Conservation (phyloP, 2,888 invertebrate genomes). For the Beris chalybata region DNA sequence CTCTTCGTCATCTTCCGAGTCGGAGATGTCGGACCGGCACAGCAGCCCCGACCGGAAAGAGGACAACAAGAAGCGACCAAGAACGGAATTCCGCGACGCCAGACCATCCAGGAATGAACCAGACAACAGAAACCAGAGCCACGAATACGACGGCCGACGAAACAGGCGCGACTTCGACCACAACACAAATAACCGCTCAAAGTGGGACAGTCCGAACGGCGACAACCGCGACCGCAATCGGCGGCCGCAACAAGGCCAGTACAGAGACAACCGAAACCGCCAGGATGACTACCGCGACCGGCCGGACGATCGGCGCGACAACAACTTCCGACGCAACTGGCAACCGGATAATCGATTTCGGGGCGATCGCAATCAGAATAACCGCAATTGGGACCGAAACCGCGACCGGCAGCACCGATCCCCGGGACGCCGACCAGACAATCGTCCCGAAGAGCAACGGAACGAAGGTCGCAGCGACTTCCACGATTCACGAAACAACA, state of each 20-base stretch:
- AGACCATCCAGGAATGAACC: neutral
- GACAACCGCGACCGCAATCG: constrained; percentile 25
- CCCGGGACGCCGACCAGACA: neutral
- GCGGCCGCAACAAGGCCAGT: constrained; percentile 20
- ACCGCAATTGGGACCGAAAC: constrained; percentile 7
- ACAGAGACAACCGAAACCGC: constrained; percentile 24
- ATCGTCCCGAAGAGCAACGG: constrained; percentile 33
- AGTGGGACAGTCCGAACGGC: constrained; percentile 48
- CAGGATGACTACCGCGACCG: constrained; percentile 8
- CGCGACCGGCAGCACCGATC: constrained; percentile 1
- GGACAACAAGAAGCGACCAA: neutral
- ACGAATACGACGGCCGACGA: neutral
- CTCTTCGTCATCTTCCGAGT: constrained; percentile 18
- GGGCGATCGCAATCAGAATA: constrained; percentile 2
- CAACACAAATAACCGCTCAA: constrained; percentile 43
- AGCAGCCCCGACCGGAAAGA: neutral
- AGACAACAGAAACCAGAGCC: constrained; percentile 3
- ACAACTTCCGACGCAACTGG: constrained; percentile 21
- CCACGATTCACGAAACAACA: constrained; percentile 10
- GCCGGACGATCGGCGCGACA: neutral
- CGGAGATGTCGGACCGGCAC: neutral
- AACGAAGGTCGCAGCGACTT: constrained; percentile 35
- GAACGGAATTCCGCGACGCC: too few relatives aligned
- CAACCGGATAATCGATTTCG: constrained; percentile 23
- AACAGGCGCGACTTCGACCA: constrained; percentile 13